phyloP scores from a whole-genome alignment of 2,113 vertebrate genomes.

The Athene cunicularia region DNA sequence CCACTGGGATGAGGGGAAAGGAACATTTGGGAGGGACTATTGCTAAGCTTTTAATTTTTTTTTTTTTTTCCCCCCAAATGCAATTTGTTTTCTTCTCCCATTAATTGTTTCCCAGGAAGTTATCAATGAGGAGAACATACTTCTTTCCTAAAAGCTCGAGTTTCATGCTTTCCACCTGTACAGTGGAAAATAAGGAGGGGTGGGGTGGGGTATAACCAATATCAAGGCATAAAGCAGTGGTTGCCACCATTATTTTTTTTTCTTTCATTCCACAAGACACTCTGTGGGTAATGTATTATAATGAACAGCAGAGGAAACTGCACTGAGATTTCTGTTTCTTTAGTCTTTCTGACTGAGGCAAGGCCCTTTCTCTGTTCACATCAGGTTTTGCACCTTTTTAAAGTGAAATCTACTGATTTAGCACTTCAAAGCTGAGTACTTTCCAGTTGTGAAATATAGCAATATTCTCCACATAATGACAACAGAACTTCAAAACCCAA shows the following conservation, averaged over 20 bases:
- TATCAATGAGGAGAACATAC: not conserved
- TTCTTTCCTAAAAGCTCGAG: not conserved
- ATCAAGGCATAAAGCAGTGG: not conserved
- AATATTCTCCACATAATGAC: not conserved
- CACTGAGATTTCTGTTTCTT: not conserved
- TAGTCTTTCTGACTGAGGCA: not conserved
- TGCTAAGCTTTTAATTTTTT: not conserved
- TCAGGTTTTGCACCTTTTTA: not conserved
- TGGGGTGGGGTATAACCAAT: not conserved
- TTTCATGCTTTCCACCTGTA: not conserved
- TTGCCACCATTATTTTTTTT: not conserved
- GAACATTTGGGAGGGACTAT: not conserved
- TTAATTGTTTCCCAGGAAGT: not conserved
- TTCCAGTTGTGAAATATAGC: not conserved
- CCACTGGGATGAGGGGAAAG: not conserved
- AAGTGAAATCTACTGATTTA: not conserved
- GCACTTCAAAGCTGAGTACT: not conserved
- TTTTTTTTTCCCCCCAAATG: rapidly evolving
- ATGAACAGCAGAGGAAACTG: not conserved
- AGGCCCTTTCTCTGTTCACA: not conserved
- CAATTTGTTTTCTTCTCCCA: not conserved
- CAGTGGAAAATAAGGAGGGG: not conserved
- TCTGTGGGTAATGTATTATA: not conserved
- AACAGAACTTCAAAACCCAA: not conserved
- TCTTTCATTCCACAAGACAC: not conserved